These are phyloP conservation scores for Ochropleura leucogaster DNA, from an alignment of 2,888 invertebrate species.

Conservation along the genomic window DNA sequence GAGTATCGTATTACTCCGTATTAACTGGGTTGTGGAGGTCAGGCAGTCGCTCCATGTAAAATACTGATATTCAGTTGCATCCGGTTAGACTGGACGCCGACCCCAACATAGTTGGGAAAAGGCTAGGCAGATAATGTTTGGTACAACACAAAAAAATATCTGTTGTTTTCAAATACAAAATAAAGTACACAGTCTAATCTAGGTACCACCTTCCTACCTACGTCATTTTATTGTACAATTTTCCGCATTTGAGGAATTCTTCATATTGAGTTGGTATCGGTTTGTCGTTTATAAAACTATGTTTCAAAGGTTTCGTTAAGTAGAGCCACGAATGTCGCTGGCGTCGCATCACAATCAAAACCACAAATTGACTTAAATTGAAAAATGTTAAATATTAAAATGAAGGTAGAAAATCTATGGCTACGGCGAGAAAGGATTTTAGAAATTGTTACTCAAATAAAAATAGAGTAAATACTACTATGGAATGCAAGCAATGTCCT, in stretches of 20 bases:
- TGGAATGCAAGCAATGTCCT: conserved; percentile 59
- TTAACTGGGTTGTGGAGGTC: too few relatives aligned
- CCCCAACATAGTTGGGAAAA: too few relatives aligned
- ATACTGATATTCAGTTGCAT: too few relatives aligned
- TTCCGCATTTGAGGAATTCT: conserved; percentile 39
- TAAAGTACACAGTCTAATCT: conserved; percentile 13
- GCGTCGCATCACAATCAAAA: neutral
- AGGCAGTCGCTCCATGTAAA: too few relatives aligned
- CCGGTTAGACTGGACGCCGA: too few relatives aligned
- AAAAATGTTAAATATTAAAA: conserved; percentile 1
- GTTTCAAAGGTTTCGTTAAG: neutral
- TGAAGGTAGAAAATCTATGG: conserved; percentile 33
- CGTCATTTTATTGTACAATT: conserved; percentile 39
- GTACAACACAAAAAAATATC: conserved; percentile 8
- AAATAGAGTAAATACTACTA: conserved; percentile 60
- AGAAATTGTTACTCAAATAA: conserved; percentile 63
- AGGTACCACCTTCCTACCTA: neutral
- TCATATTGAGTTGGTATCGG: conserved; percentile 8
- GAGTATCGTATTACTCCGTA: too few relatives aligned
- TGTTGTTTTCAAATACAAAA: conserved; percentile 18
- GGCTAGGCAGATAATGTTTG: too few relatives aligned
- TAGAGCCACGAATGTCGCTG: neutral
- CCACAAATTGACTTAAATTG: neutral
- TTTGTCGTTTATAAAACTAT: conserved; percentile 19
- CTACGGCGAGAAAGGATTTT: conserved; percentile 60